Evolutionary conservation across 2,797 vertebrate species (phyloP).

Genomic region (Tadarida brasiliensis): DNA sequence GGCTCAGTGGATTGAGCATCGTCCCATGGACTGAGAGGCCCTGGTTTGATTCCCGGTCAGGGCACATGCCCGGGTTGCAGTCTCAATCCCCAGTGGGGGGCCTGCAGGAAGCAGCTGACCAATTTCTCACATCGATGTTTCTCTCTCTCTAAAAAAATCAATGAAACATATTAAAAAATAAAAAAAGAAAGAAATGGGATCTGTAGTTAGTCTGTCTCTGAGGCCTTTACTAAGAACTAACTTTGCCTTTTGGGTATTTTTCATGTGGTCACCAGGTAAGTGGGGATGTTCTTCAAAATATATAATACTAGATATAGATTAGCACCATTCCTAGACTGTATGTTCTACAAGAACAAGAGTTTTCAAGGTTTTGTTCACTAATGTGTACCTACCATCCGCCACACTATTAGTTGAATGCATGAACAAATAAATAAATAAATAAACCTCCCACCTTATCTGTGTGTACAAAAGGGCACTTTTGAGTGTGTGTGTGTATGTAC

Average conservation of each 20-base stretch:
- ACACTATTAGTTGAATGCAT: neutral
- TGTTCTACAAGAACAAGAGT: constrained; percentile 13
- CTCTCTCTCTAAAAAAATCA: too few species aligned
- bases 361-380: neutral
- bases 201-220: neutral
- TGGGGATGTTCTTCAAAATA: neutral
- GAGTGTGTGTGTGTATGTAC: neutral
- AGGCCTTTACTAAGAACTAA: constrained; percentile 22
- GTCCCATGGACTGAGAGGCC: too few species aligned
- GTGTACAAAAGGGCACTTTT: neutral
- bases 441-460: neutral
- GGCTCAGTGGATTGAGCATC: too few species aligned
- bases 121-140: too few species aligned
- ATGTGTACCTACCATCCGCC: neutral
- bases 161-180: too few species aligned
- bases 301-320: neutral
- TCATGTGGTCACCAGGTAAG: neutral
- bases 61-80: too few species aligned
- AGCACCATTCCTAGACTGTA: neutral
- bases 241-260: neutral
- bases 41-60: too few species aligned
- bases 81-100: too few species aligned
- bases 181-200: neutral
- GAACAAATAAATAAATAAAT: constrained; percentile 30
- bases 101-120: too few species aligned